Evolutionary conservation across 2,113 vertebrate species (phyloP).

Genomic region (Psammodynastes pulverulentus): DNA sequence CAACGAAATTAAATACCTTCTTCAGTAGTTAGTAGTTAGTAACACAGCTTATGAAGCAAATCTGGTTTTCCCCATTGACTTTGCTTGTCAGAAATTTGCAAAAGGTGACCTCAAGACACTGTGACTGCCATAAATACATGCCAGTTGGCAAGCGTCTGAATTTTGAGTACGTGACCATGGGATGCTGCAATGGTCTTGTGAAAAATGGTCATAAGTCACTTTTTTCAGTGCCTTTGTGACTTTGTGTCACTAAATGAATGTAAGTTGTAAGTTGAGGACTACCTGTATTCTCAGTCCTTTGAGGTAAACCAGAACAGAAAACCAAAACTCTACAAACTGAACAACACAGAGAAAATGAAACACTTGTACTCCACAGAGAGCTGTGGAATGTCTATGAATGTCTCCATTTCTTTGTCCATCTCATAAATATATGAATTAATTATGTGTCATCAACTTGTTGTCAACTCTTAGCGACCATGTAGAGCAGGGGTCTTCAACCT

Average conservation of each 20-base stretch:
- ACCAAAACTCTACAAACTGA: not conserved
- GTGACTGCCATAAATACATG: not conserved
- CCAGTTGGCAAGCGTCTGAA: not conserved
- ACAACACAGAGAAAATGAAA: not conserved
- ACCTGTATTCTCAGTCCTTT: not conserved
- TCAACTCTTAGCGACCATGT: too few relatives aligned
- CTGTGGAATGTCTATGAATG: not conserved
- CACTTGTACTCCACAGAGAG: not conserved
- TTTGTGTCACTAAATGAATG: not conserved
- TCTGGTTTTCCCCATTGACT: not conserved
- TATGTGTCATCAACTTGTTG: too few relatives aligned
- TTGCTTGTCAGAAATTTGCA: not conserved
- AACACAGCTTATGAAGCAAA: not conserved
- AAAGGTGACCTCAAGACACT: not conserved
- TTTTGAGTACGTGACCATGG: not conserved
- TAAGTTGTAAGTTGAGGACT: not conserved
- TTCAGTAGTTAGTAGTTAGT: not conserved
- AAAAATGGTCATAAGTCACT: not conserved
- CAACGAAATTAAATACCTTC: too few relatives aligned
- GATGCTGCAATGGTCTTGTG: not conserved
- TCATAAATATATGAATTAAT: not conserved
- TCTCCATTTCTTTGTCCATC: not conserved
- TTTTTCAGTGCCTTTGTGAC: not conserved
- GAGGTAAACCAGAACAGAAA: not conserved
- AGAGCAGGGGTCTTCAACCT: too few relatives aligned